Percentiles rank a stretch among this genome's conserved stretches.
These are phyloP conservation scores for Lepidochitona cinerea DNA, from an alignment of 2,888 invertebrate genomes.

Conservation along the genomic window DNA sequence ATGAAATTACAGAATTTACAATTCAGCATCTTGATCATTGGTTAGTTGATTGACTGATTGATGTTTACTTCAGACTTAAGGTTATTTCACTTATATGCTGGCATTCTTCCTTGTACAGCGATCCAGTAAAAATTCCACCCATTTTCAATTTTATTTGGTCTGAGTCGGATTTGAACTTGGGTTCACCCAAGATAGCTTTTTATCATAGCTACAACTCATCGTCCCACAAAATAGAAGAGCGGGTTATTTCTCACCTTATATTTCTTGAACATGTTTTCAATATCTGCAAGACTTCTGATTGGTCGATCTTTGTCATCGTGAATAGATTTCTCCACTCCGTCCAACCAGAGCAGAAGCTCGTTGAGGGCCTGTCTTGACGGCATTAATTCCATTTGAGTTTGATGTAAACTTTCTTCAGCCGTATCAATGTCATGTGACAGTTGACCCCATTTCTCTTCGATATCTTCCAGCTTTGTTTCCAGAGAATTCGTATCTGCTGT, in stretches of 20 bases:
- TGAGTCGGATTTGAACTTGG: too few species aligned
- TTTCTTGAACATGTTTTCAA: constrained; percentile 60
- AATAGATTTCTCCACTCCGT: constrained; percentile 51
- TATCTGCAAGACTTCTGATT: constrained; percentile 53
- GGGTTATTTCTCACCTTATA: constrained; percentile 65
- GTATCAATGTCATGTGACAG: constrained; percentile 56
- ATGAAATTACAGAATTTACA: too few species aligned
- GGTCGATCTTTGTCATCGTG: constrained; percentile 46
- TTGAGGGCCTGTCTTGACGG: constrained; percentile 66
- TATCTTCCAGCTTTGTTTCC: constrained; percentile 43
- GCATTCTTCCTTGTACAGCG: too few species aligned
- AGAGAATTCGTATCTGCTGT: constrained; percentile 50
- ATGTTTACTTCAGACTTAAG: too few species aligned
- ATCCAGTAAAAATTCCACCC: too few species aligned
- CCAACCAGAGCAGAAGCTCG: constrained; percentile 63
- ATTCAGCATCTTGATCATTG: too few species aligned
- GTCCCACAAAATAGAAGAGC: too few species aligned
- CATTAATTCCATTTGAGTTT: constrained; percentile 67
- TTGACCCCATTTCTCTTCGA: constrained; percentile 60
- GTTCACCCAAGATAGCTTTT: too few species aligned
- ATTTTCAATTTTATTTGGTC: too few species aligned
- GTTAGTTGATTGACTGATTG: too few species aligned
- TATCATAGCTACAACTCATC: too few species aligned
- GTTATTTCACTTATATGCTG: background rate
- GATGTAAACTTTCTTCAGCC: constrained; percentile 60